Conservation (phyloP, 2,113 vertebrate species). For the Micromys minutus region DNA sequence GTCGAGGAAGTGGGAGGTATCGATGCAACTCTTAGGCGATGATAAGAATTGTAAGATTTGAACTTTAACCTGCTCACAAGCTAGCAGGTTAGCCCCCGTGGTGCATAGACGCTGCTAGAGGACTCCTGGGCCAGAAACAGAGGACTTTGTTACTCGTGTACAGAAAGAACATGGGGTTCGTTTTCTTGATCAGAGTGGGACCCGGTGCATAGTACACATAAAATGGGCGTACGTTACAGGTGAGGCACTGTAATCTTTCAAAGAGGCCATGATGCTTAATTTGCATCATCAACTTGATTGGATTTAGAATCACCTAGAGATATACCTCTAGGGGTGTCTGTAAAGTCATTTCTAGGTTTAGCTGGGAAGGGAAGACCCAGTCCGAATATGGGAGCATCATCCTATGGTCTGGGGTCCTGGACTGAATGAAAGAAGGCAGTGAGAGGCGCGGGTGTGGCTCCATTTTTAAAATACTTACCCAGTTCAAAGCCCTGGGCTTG, state of each 20-base stretch:
- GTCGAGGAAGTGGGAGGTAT: neutral
- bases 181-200: neutral
- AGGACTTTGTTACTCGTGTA: neutral
- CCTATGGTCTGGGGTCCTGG: neutral
- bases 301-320: neutral
- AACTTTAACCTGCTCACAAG: neutral
- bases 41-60: neutral
- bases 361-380: neutral
- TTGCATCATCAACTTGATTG: neutral
- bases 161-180: neutral
- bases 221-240: neutral
- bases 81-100: neutral
- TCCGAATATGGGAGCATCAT: neutral
- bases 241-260: neutral
- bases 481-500: neutral
- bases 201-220: neutral
- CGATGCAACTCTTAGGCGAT: neutral
- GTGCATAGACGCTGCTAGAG: neutral
- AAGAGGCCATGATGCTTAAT: neutral
- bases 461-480: neutral
- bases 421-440: neutral
- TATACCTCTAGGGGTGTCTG: neutral
- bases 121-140: conserved; percentile 21
- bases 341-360: neutral
- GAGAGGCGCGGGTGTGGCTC: neutral